phyloP scores from a whole-genome alignment of 2,888 invertebrate species.

The Phortica okadai region DNA sequence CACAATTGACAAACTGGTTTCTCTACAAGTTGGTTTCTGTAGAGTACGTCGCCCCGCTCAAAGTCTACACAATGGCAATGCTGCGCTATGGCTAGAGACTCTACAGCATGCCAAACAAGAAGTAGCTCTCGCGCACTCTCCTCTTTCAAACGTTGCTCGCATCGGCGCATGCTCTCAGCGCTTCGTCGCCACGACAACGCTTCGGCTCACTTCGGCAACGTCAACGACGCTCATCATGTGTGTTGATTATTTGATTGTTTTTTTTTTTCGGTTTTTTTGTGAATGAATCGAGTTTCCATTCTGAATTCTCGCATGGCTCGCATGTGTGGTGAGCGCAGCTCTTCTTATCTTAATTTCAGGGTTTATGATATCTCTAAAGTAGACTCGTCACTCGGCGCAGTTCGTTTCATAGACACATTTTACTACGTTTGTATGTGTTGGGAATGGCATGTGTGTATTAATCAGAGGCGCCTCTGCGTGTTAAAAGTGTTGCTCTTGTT shows the following conservation, averaged over 20 bases:
- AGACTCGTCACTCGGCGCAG: constrained; percentile 21
- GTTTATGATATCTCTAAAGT: constrained; percentile 60
- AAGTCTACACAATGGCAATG: not conserved
- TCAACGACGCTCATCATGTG: not conserved
- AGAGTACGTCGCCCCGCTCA: not conserved
- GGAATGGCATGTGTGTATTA: not conserved
- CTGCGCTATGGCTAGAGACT: no score
- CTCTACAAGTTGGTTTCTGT: not conserved
- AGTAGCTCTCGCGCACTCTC: not conserved
- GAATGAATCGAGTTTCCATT: constrained; percentile 52
- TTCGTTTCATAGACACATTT: constrained; percentile 34
- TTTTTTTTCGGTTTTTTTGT: constrained; percentile 51
- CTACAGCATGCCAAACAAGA: not conserved
- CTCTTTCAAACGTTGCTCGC: not conserved
- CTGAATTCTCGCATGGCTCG: constrained; percentile 31
- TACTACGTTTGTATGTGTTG: constrained; percentile 33
- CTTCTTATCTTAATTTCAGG: constrained; percentile 63
- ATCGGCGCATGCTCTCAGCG: constrained; percentile 29
- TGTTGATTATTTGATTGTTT: constrained; percentile 34
- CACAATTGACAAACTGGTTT: not conserved
- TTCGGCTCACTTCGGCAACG: constrained; percentile 15
- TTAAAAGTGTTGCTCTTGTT: constrained; percentile 12
- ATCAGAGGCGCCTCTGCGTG: constrained; percentile 11
- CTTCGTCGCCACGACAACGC: constrained; percentile 7
- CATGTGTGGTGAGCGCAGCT: constrained; percentile 35